Conservation (phyloP, 1,140 invertebrate species). For the Zaprionus gabonicus region DNA sequence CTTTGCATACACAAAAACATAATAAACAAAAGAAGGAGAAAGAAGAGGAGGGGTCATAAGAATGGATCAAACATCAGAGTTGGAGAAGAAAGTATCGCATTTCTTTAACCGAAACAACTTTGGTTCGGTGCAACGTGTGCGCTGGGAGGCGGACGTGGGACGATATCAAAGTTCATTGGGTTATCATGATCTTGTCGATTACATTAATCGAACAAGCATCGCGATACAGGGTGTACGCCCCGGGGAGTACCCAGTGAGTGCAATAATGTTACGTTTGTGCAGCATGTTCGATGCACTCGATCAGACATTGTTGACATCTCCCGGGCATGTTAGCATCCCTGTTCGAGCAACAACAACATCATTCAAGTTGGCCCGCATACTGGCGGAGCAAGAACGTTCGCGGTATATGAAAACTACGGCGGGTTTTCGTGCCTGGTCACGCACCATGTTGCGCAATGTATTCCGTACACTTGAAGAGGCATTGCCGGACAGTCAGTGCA, state of each 20-base stretch:
- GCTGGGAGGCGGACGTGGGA: slow-evolving; percentile 18
- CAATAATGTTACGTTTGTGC: slow-evolving; percentile 26
- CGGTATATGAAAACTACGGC: not conserved
- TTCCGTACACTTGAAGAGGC: slow-evolving; percentile 48
- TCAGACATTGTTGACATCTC: not conserved
- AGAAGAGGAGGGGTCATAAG: not conserved
- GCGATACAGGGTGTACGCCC: slow-evolving; percentile 49
- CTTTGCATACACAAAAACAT: not conserved
- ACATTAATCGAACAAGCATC: slow-evolving; percentile 42
- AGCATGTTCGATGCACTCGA: slow-evolving; percentile 45
- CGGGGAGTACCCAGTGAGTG: slow-evolving; percentile 34
- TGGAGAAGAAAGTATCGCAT: not conserved
- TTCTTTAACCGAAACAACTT: slow-evolving; percentile 13
- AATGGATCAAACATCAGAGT: not conserved
- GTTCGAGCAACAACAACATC: no score
- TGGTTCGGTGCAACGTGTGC: slow-evolving; percentile 14
- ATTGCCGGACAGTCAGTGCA: slow-evolving; percentile 41
- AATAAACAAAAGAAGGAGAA: not conserved
- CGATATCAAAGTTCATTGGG: slow-evolving; percentile 43
- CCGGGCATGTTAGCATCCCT: not conserved
- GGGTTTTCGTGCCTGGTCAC: slow-evolving; percentile 45
- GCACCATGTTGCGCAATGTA: slow-evolving; percentile 45
- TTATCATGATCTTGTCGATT: slow-evolving; percentile 43
- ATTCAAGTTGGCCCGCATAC: not conserved
- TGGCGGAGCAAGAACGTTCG: no score